Evolutionary conservation across 2,888 invertebrate species (phyloP), one percentile per base, ranked within the genome.

Genomic region (Lasioglossum calceatum): DNA sequence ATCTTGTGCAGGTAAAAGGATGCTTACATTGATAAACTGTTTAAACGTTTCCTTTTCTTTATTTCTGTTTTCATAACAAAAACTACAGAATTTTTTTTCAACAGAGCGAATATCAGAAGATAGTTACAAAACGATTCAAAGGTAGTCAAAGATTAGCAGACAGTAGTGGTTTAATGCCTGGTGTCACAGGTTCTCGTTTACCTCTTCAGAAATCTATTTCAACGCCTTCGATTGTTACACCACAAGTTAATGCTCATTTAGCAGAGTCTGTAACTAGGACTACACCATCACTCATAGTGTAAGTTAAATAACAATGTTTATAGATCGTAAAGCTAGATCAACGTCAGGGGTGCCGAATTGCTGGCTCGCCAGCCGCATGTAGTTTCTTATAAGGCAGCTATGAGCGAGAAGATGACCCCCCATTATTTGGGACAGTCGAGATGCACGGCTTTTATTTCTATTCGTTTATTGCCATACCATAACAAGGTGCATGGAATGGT

Each of bases 181-280:
- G 93, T 96, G 95, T 95, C 96, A 92, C 97, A 96, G 90, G 96
- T 77, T 93, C 97, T 79, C 96, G 98, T 39, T 96, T 98, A 92
- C 98, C 98, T 82, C 96, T 98, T 78, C 98, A 98, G 95, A 98
- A 98, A 96, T 98, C 98, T 77, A 97, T 98, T 83, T 98, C 98
- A 32, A 98, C 98, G 78, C 98, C 98, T 77, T 98, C 98, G 90
- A 98, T 98, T 87, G 97, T 98, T 77, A 97, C 98, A 54, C 96
- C 96, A 87, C 96, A 96, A 87, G 95, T 96, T 87, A 97, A 97
- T 91, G 95, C 96, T 90, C 96, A 96, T 89, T 97, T 97, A 93
- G 95, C 96, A 93, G 95, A 95, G 92, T 91, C 93, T 92, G 94
- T 94, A 80, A 94, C 95, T 73, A 95, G 96, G 85, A 95, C 95